Conservation (phyloP, 2,113 vertebrate species). For the Oreotragus oreotragus region DNA sequence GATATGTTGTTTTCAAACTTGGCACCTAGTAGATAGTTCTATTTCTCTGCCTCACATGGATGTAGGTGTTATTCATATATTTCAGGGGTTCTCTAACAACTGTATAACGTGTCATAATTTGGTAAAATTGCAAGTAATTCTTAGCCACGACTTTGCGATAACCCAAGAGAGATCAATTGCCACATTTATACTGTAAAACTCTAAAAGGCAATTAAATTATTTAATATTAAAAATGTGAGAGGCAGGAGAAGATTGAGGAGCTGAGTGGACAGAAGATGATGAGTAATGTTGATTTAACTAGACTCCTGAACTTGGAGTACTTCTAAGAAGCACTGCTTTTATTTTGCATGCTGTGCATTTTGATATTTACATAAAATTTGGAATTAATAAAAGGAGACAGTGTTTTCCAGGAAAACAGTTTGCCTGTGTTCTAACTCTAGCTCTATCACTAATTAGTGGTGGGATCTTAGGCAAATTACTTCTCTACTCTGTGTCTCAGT, state of each 20-base stretch:
- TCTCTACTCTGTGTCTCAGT: not conserved
- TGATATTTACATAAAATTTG: not conserved
- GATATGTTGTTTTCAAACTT: not conserved
- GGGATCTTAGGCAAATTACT: not conserved
- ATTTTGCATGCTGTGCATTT: not conserved
- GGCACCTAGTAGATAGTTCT: not conserved
- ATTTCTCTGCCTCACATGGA: not conserved
- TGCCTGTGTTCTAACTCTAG: not conserved
- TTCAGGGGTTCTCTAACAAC: not conserved
- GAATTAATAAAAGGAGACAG: not conserved
- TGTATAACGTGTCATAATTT: not conserved
- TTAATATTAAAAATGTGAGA: not conserved
- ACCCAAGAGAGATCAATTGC: not conserved
- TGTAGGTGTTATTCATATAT: not conserved
- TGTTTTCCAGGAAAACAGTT: not conserved
- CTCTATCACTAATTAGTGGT: not conserved
- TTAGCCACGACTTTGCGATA: not conserved
- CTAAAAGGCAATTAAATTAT: not conserved
- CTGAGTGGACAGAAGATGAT: not conserved
- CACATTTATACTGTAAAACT: not conserved
- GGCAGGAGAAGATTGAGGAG: not conserved
- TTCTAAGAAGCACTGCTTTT: not conserved
- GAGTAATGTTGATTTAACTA: not conserved
- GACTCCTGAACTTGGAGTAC: not conserved
- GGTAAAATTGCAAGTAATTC: not conserved